Percentiles rank a stretch among this genome's conserved stretches.
These are phyloP conservation scores for Clavelina lepadiformis DNA, from an alignment of 23 tunicate genomes.

Conservation along the genomic window DNA sequence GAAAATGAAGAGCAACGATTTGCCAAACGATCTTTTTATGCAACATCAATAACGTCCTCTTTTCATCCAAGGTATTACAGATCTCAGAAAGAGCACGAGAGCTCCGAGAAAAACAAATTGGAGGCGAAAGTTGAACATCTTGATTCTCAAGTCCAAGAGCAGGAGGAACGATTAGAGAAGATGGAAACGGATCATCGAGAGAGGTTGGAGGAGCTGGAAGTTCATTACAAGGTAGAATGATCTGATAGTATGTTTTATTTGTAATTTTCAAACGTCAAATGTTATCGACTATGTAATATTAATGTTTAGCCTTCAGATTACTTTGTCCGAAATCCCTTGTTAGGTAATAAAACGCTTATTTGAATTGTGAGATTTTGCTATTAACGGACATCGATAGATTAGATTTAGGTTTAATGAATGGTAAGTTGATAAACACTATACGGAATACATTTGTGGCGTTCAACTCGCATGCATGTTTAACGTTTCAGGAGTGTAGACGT, in stretches of 20 bases:
- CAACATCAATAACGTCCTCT: background rate
- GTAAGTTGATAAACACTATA: too few relatives aligned
- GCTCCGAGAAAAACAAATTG: conserved; percentile 8
- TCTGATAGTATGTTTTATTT: background rate
- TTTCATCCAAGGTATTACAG: conserved; percentile 23
- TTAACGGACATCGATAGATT: too few relatives aligned
- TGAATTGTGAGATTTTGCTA: too few relatives aligned
- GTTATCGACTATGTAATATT: too few relatives aligned
- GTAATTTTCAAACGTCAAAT: conserved; percentile 5
- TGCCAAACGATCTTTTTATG: background rate
- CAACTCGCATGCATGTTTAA: too few relatives aligned
- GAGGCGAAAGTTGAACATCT: conserved; percentile 30
- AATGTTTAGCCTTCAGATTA: too few relatives aligned
- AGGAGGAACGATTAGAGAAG: conserved; percentile 35
- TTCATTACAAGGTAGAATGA: conserved; percentile 26
- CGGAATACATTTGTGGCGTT: too few relatives aligned
- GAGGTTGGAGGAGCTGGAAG: conserved; percentile 14
- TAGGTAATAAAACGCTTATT: too few relatives aligned
- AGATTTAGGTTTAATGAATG: too few relatives aligned
- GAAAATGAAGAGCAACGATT: background rate
- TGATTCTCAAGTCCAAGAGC: conserved; percentile 30
- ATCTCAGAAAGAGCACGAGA: conserved; percentile 35
- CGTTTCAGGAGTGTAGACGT: too few relatives aligned
- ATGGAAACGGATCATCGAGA: conserved; percentile 28
- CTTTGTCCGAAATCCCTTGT: too few relatives aligned